Base-by-base conservation (phyloP, 2,797 vertebrate species). In the Sternarchorhynchus goeldii region DNA sequence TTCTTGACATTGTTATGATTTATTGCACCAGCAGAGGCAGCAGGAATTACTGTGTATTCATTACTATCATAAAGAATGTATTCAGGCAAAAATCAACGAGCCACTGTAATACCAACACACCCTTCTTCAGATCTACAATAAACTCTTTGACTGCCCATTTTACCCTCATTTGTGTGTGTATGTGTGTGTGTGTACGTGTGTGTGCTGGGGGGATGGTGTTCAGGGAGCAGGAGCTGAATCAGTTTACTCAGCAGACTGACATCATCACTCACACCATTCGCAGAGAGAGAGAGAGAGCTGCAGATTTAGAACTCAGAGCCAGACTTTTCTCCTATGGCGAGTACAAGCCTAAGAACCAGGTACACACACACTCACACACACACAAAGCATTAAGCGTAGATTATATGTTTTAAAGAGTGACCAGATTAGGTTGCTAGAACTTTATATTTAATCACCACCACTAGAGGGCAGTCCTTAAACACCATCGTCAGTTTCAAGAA, bases 221-320 rank as follows among this genome's bases (percentile, higher is more conserved):
- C 62, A 95, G 94, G 91, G 90, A 93, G 55, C 79, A 84, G 76
- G 88, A 94, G 69, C 62, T 89, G 16, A 89, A 89, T 55, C 88
- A 84, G 41, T 78, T 94, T 36, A 88, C 90, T 31, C 77, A 91
- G 45, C 86, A 91, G 81, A 83, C 88, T 1, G 56, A 5, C 25
- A 76, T 88, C 0, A 79, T 94, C 41, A 88, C 64, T 69, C 68
- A 59, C 16, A 83, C 89, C 12, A 86, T 95, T 0, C 3, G 82
- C 34, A 88, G 90, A 84, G 91, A 93, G 77, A 90, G 92, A 63
- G 88, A 91, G 71, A 86, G 6, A 0, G 80, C 84, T 0, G 86
- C 87, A 0, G 91, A 94, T 0, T 87, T 94, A 65, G 88, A 93
- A 79, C 82, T 90, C 65, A 93, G 90, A 85, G 83, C 88, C 45